Evolutionary conservation across 2,888 invertebrate species (phyloP), one percentile per base, ranked within the genome.

Genomic region (Athetis lepigone): DNA sequence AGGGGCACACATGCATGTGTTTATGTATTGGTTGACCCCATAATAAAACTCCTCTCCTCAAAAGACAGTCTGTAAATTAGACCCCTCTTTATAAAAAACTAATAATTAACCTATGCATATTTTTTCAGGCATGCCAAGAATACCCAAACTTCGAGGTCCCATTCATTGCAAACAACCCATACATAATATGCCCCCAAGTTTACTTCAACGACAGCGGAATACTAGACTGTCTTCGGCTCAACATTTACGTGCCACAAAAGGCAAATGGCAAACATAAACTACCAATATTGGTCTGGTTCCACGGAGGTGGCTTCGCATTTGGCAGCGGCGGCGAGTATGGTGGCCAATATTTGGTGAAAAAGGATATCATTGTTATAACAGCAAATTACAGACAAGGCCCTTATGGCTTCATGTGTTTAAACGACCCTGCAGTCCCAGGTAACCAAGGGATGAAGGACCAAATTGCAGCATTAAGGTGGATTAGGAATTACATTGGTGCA

Each of bases 391-490:
- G 92, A 59, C 69, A 86, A 5, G 92, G 92, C 0, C 86, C 90
- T 0, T 92, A 92, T 23, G 92, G 92, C 0, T 92, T 92, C 71
- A 81, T 92, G 59, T 93, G 93, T 51, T 74, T 91, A 1, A 81
- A 89, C 23, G 85, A 85, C 3, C 81, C 88, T 2, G 64, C 77
- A 13, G 82, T 88, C 8, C 85, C 90, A 4, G 86, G 86, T 0
- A 88, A 88, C 27, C 89, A 90, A 39, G 92, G 92, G 0, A 60
- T 92, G 36, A 92, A 91, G 65, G 93, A 93, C 64, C 92, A 92
- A 66, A 71, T 85, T 0, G 51, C 79, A 7, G 91, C 91, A 8
- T 50, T 93, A 3, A 84, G 81, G 49, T 93, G 92, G 92, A 68
- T 93, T 0, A 86, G 79, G 46, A 76, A 81, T 0, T 88, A 93